Base-by-base conservation (phyloP, 2,113 vertebrate genomes). In the Promerops cafer region DNA sequence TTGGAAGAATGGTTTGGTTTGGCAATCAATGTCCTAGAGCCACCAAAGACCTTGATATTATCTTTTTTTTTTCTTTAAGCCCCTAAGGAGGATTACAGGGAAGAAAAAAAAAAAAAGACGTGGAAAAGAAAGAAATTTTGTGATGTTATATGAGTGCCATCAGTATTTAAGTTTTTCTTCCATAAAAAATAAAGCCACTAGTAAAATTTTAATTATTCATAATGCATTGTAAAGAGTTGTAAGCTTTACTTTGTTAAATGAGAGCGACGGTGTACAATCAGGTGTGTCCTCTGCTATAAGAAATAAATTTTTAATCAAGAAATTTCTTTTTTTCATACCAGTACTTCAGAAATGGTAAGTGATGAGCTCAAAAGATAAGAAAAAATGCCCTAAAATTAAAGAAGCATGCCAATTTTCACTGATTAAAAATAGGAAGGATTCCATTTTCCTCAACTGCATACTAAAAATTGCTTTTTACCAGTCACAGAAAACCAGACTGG, bases 1-100 rank as follows among this genome's bases (percentile, higher is more conserved):
- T 97, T 97, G 96, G 77, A 97, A 96, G 96, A 97, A 97, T 84
- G 81, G 89, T 94, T 97, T 89, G 71, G 85, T 95, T 94, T 96
- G 96, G 83, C 87, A 96, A 95, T 96, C 97, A 95, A 35, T 96
- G 95, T 80, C 85, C 74, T 90, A 93, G 64, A 97, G 83, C 49
- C 83, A 97, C 87, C 89, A 90, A 97, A 97, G 88, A 96, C 70
- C 94, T 95, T 96, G 87, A 88, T 84, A 71, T 87, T 91, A 95
- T 95, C 37, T 82, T 16, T 93, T 94, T 82, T 16, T 93, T 94
- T 93, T 83, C 86, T 96, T 94, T 95, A 90, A 96, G 56, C 14
- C 7, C 57, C 53, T 77, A 92, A 96, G 94, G 77, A 94, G 40
- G 69, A 96, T 96, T 94, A 93, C 49, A 76, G 31, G 7, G 45